Evolutionary conservation across 2,113 vertebrate genomes (phyloP).

Genomic region (Canis aureus): DNA sequence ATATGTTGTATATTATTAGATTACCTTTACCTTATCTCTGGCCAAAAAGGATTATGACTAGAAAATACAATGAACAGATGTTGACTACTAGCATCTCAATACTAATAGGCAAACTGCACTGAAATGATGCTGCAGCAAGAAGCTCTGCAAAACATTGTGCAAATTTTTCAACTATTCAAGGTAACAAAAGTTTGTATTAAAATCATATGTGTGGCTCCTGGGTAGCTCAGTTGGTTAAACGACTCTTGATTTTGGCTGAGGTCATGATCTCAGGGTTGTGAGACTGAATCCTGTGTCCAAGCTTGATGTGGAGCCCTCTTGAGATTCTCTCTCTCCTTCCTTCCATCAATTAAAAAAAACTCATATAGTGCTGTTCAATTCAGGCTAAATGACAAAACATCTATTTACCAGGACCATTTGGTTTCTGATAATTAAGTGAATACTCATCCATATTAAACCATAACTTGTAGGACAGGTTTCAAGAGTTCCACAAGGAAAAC

Average conservation of each 20-base stretch:
- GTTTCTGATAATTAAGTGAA: slow-evolving; percentile 19
- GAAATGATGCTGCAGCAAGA: not conserved
- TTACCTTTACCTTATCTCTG: slow-evolving; percentile 41
- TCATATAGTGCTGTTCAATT: not conserved
- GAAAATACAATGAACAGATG: slow-evolving; percentile 39
- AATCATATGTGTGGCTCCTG: not conserved
- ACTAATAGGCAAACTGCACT: not conserved
- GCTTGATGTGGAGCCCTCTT: not conserved
- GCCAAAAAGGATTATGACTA: slow-evolving; percentile 41
- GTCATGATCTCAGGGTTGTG: not conserved
- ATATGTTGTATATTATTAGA: not conserved
- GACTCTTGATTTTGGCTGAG: not conserved
- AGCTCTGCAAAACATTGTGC: slow-evolving; percentile 14
- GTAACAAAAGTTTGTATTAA: slow-evolving; percentile 46
- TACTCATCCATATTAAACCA: not conserved
- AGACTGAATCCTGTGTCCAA: not conserved
- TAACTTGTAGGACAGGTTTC: not conserved
- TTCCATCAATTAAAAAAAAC: not conserved
- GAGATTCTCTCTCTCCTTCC: not conserved
- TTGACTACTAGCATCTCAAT: slow-evolving; percentile 13
- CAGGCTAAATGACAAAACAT: not conserved
- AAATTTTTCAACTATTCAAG: slow-evolving; percentile 29
- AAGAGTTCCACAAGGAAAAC: not conserved
- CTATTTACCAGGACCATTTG: not conserved
- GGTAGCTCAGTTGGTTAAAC: not conserved